These are phyloP conservation scores for Pteria penguin DNA, from an alignment of 2,888 invertebrate genomes.

Conservation along the genomic window DNA sequence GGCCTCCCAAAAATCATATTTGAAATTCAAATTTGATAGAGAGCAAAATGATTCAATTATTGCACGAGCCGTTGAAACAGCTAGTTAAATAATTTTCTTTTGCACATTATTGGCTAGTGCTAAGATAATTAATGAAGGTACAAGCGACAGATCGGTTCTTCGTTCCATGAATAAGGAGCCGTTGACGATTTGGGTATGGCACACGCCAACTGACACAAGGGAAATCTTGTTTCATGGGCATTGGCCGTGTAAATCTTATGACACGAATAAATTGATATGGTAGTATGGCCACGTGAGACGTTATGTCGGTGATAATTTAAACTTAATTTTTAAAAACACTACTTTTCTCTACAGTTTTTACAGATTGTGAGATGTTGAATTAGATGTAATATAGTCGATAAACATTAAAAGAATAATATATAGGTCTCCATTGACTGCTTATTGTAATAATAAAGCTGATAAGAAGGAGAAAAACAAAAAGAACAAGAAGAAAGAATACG, in stretches of 20 bases:
- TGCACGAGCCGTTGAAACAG: conserved; percentile 34
- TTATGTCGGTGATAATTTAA: too few relatives aligned
- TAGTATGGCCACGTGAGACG: too few relatives aligned
- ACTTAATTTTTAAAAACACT: too few relatives aligned
- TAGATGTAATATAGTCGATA: too few relatives aligned
- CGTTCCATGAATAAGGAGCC: conserved; percentile 16
- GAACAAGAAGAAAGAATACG: too few relatives aligned
- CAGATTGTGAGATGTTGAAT: too few relatives aligned
- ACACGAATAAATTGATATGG: conserved; percentile 24
- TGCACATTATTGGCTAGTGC: conserved; percentile 36
- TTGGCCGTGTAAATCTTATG: conserved; percentile 35
- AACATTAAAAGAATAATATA: too few relatives aligned
- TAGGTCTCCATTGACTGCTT: too few relatives aligned
- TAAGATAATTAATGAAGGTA: conserved; percentile 34
- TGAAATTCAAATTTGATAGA: conserved; percentile 40
- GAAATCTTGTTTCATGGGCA: conserved; percentile 40
- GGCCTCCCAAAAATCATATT: conserved; percentile 37
- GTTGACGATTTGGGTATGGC: conserved; percentile 25
- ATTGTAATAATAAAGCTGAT: too few relatives aligned
- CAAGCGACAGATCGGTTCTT: conserved; percentile 9
- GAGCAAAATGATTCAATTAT: conserved; percentile 39
- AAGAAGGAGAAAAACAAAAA: too few relatives aligned
- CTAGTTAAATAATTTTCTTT: conserved; percentile 44
- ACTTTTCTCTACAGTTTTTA: too few relatives aligned
- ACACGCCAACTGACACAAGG: conserved; percentile 27